phyloP scores from a whole-genome alignment of 2,797 vertebrate genomes.

The Macrochelys suwanniensis region DNA sequence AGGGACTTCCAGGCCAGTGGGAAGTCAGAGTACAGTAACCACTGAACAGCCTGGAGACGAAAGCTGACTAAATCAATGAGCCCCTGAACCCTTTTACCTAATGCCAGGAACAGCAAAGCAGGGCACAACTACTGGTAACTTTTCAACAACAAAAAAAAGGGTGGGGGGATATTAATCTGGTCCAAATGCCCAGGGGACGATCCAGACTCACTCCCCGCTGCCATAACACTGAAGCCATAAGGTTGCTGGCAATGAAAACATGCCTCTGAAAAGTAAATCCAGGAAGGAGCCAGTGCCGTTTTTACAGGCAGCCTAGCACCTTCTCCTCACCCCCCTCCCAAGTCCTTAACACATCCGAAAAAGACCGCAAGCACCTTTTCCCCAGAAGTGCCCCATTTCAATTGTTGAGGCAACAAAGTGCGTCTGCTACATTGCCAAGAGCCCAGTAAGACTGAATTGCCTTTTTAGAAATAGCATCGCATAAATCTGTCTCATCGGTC shows the following conservation, averaged over 20 bases:
- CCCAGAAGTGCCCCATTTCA: neutral
- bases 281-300: neutral
- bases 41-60: no score
- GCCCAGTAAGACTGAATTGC: neutral
- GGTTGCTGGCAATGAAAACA: neutral
- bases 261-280: neutral
- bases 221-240: neutral
- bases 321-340: neutral
- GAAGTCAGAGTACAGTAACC: no score
- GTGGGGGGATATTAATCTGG: neutral
- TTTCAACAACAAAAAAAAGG: no score
- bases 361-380: neutral
- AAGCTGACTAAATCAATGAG: neutral
- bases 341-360: neutral
- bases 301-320: neutral
- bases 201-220: neutral
- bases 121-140: no score
- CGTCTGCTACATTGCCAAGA: neutral
- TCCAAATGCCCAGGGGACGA: neutral
- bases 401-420: neutral
- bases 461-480: neutral
- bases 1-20: neutral
- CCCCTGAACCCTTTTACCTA: neutral
- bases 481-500: neutral
- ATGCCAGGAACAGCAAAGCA: neutral